Evolutionary conservation across 2,797 vertebrate species (phyloP).

Genomic region (Tangara arthus): DNA sequence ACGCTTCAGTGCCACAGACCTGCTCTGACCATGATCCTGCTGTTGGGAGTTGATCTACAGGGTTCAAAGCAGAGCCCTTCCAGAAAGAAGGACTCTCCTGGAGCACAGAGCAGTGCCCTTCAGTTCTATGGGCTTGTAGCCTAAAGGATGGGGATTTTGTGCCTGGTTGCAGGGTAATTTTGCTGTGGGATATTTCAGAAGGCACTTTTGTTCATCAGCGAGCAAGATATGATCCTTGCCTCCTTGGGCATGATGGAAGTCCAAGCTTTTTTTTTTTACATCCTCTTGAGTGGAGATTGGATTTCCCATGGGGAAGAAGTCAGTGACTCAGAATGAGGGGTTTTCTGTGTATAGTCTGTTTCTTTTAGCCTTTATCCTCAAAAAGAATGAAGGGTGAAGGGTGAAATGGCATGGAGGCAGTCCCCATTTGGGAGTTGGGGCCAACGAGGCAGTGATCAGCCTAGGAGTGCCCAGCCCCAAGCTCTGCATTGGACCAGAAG

Average conservation of each 20-base stretch:
- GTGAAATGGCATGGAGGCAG: background rate
- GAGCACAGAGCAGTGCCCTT: background rate
- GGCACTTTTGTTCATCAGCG: background rate
- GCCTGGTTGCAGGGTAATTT: background rate
- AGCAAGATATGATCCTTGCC: background rate
- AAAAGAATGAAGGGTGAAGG: no score
- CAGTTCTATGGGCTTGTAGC: background rate
- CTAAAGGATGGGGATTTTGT: background rate
- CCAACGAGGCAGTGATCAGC: accelerated
- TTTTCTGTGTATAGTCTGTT: background rate
- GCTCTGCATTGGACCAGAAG: background rate
- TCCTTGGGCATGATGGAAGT: background rate
- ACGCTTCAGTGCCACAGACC: background rate
- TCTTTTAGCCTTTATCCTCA: background rate
- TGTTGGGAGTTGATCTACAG: background rate
- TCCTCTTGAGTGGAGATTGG: background rate
- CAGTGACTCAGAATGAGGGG: background rate
- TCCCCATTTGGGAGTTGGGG: accelerated
- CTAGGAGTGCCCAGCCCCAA: background rate
- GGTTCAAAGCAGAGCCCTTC: background rate
- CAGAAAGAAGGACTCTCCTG: background rate
- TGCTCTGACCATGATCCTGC: background rate
- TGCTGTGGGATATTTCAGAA: background rate
- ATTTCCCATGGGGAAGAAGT: background rate
- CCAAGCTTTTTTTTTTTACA: background rate